These are phyloP conservation scores for Drosophila erecta DNA, from an alignment of 1,140 invertebrate genomes.

Conservation along the genomic window DNA sequence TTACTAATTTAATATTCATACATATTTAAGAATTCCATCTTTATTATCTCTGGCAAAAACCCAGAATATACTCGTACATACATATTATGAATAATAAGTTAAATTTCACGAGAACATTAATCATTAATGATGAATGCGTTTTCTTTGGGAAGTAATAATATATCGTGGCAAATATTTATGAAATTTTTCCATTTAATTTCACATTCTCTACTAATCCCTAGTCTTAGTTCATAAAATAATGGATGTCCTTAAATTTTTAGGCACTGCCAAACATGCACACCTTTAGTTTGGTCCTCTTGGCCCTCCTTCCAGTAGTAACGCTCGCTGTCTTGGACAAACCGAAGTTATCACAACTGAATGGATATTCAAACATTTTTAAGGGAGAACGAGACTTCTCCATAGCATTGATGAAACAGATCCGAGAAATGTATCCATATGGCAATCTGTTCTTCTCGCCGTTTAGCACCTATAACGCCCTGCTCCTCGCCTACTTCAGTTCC, in stretches of 20 bases:
- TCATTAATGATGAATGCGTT: too few species aligned
- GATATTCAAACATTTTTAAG: slow-evolving; percentile 82
- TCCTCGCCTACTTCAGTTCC: slow-evolving; percentile 91
- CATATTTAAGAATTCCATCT: too few species aligned
- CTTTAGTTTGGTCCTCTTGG: not conserved
- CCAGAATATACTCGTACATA: too few species aligned
- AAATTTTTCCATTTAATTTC: too few species aligned
- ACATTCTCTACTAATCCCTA: too few species aligned
- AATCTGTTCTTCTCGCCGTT: slow-evolving; percentile 95
- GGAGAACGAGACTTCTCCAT: slow-evolving; percentile 90
- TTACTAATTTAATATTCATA: too few species aligned
- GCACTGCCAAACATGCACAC: not conserved
- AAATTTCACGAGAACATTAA: too few species aligned
- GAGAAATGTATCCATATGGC: slow-evolving; percentile 86
- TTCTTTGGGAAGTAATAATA: too few species aligned
- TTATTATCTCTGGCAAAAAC: too few species aligned
- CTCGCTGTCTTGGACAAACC: not conserved
- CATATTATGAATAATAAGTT: too few species aligned
- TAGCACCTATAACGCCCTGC: slow-evolving; percentile 92
- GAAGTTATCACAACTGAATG: not conserved
- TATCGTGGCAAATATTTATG: too few species aligned
- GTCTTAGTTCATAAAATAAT: not conserved
- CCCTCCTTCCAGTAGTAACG: not conserved
- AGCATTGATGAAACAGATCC: slow-evolving; percentile 88
- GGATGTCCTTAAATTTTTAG: not conserved